Evolutionary conservation across 2,113 vertebrate genomes (phyloP).

Genomic region (Tachysurus fulvidraco): DNA sequence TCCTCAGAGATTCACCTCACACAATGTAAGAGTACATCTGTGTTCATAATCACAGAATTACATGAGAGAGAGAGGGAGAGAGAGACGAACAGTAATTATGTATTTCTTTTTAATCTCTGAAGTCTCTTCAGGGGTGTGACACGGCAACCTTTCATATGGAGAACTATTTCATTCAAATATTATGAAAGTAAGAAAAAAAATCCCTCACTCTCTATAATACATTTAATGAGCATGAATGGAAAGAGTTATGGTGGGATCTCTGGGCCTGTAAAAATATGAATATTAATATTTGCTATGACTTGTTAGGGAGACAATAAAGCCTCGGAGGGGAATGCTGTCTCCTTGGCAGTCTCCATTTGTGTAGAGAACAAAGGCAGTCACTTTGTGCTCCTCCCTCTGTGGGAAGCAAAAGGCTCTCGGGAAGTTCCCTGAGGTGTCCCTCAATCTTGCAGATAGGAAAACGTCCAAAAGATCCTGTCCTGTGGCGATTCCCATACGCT

Average conservation of each 20-base stretch:
- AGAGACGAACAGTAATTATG: conserved; percentile 87
- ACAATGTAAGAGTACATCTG: conserved; percentile 74
- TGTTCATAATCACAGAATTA: conserved; percentile 82
- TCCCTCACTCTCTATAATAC: conserved; percentile 64
- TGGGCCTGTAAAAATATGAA: conserved; percentile 73
- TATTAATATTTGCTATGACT: conserved; percentile 73
- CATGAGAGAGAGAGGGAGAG: conserved; percentile 78
- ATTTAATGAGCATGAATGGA: conserved; percentile 57
- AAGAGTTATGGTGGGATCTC: conserved; percentile 51
- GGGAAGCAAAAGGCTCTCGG: conserved; percentile 60
- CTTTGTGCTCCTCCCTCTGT: conserved; percentile 70
- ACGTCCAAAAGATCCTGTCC: conserved; percentile 65
- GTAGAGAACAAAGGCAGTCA: conserved; percentile 69
- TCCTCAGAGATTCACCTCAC: conserved; percentile 74
- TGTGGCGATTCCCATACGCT: conserved; percentile 75
- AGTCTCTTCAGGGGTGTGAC: conserved; percentile 79
- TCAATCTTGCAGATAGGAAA: conserved; percentile 76
- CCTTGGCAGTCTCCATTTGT: conserved; percentile 62
- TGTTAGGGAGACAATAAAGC: conserved; percentile 68
- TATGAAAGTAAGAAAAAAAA: conserved; percentile 68
- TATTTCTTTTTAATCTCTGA: conserved; percentile 76
- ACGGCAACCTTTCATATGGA: conserved; percentile 72
- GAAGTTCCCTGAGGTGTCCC: conserved; percentile 68
- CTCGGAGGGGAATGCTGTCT: conserved; percentile 62
- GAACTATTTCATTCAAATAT: conserved; percentile 61